These are phyloP conservation scores for Elephantulus edwardii DNA, from an alignment of 2,113 vertebrate genomes.

Conservation along the genomic window DNA sequence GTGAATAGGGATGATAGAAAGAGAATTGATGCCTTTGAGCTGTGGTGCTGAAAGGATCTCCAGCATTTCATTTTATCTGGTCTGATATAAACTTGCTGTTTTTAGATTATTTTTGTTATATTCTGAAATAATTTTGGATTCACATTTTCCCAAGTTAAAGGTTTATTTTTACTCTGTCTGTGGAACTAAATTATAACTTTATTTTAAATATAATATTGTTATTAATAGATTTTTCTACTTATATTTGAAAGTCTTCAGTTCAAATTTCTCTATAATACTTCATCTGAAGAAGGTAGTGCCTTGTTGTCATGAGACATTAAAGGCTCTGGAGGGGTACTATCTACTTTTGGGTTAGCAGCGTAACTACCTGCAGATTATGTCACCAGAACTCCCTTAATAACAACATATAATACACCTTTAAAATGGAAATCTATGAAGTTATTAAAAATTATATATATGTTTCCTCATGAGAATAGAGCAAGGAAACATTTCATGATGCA, in stretches of 20 bases:
- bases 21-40: too few relatives aligned
- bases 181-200: background rate
- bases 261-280: background rate
- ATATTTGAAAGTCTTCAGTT: background rate
- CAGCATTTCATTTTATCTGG: background rate
- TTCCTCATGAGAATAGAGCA: too few relatives aligned
- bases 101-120: background rate
- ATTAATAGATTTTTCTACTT: constrained; percentile 6
- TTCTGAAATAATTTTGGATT: background rate
- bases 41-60: background rate
- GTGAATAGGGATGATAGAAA: too few relatives aligned
- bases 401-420: too few relatives aligned
- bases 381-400: too few relatives aligned
- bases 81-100: background rate
- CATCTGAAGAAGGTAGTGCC: background rate
- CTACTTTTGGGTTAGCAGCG: too few relatives aligned
- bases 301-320: too few relatives aligned
- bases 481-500: too few relatives aligned
- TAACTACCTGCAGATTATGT: too few relatives aligned
- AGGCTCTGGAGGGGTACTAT: too few relatives aligned
- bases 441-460: too few relatives aligned
- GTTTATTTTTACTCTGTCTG: background rate
- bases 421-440: too few relatives aligned
- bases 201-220: background rate
- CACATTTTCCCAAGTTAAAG: background rate